These are phyloP conservation scores for Sigmodon hispidus DNA, from an alignment of 2,113 vertebrate genomes.

Conservation along the genomic window DNA sequence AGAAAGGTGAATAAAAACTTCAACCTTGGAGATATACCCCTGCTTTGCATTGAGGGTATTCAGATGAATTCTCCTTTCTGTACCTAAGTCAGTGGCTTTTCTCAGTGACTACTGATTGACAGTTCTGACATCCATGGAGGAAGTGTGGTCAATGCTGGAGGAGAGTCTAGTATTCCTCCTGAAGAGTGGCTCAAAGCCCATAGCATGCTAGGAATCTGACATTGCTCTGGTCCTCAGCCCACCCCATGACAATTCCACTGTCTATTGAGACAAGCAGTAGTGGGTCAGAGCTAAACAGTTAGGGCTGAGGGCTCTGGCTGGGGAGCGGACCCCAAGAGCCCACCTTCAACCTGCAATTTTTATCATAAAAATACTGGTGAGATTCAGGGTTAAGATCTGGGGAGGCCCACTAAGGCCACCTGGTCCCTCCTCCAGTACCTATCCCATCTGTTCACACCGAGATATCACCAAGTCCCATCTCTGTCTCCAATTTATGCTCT, in stretches of 20 bases:
- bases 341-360: not conserved
- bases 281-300: no score
- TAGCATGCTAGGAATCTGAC: not conserved
- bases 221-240: not conserved
- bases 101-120: not conserved
- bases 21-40: not conserved
- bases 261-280: not conserved
- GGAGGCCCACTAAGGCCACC: not conserved
- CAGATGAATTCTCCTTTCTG: not conserved
- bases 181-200: not conserved
- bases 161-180: not conserved
- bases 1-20: not conserved
- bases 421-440: not conserved
- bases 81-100: not conserved
- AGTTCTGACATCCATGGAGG: not conserved
- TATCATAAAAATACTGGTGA: not conserved
- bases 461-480: not conserved
- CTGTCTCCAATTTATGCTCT: not conserved
- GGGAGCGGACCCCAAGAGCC: not conserved
- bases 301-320: accelerated
- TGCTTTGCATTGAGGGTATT: not conserved
- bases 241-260: not conserved
- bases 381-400: not conserved
- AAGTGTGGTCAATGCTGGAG: not conserved
- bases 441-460: not conserved